A percentile compares a stretch with the other conserved stretches of the same genome.
Conservation (phyloP, 2,113 vertebrate genomes). For the Pogona vitticeps region DNA sequence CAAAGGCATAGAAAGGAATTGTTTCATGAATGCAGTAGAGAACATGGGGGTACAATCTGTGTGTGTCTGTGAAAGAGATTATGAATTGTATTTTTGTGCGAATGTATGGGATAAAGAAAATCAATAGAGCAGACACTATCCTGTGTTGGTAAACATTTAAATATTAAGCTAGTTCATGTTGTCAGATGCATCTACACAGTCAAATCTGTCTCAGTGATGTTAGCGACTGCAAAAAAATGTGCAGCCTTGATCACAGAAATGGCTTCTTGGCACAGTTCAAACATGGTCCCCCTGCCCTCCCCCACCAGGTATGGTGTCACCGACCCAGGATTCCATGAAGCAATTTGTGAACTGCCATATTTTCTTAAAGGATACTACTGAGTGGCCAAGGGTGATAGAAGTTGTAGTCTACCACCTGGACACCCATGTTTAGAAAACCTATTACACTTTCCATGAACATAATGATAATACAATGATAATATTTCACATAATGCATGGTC, state of each 20-base stretch:
- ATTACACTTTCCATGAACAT: background rate
- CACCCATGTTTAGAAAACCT: background rate
- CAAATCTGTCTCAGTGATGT: background rate
- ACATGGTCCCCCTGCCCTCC: too few species aligned
- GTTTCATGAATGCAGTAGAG: background rate
- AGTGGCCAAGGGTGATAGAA: background rate
- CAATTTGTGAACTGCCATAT: background rate
- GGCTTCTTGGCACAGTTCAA: background rate
- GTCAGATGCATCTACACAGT: background rate
- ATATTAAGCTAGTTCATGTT: background rate
- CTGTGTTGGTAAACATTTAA: background rate
- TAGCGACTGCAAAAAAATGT: background rate
- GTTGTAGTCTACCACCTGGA: background rate
- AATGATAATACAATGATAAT: background rate
- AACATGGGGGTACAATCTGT: too few species aligned
- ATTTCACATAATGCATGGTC: background rate
- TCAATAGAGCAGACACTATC: background rate
- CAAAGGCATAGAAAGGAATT: too few species aligned
- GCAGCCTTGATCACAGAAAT: background rate
- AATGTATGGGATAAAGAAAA: too few species aligned
- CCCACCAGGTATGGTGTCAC: too few species aligned
- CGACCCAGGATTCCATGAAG: too few species aligned
- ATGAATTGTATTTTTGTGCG: too few species aligned
- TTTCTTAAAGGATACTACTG: background rate
- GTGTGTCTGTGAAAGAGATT: too few species aligned